Base-by-base conservation (phyloP, 2,888 invertebrate species). In the Apotomis betuletana region DNA sequence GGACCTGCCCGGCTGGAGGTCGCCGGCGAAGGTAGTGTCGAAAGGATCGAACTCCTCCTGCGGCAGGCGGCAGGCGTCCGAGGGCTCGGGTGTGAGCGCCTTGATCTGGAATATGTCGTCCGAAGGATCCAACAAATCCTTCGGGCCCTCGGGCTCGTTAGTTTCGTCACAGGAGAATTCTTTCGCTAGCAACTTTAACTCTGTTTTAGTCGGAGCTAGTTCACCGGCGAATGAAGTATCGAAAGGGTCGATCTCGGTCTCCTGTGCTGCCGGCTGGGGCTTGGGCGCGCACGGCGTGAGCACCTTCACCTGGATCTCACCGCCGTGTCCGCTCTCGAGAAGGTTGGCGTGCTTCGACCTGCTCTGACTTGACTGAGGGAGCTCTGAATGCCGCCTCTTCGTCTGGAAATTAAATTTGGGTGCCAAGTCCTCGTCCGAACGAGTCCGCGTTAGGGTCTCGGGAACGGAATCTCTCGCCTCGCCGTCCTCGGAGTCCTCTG, bases 211-310 rank as follows among this genome's bases (percentile, higher is more conserved):
- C 0, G 97, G 97, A 65, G 95, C 91, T 69, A 97, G 95, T 82
- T 96, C 96, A 71, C 93, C 94, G 0, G 97, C 97, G 79, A 97
- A 96, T 0, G 97, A 97, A 0, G 98, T 98, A 83, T 98, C 98
- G 84, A 98, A 98, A 0, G 98, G 98, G 91, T 97, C 97, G 8
- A 90, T 86, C 78, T 96, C 92, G 72, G 92, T 90, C 64, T 88
- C 82, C 41, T 87, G 72, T 13, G 85, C 78, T 27, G 92, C 90
- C 68, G 94, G 89, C 0, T 95, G 95, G 0, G 84, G 57, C 38
- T 73, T 69, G 4, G 84, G 88, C 12, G 82, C 87, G 5, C 85
- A 84, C 6, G 92, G 92, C 9, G 96, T 96, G 60, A 97, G 83
- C 64, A 96, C 96, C 87, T 96, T 97, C 1, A 93, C 94, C 74